Evolutionary conservation across 2,113 vertebrate species (phyloP), one percentile per base, ranked within the genome.

Genomic region (Petrocephalus microphthalmus): DNA sequence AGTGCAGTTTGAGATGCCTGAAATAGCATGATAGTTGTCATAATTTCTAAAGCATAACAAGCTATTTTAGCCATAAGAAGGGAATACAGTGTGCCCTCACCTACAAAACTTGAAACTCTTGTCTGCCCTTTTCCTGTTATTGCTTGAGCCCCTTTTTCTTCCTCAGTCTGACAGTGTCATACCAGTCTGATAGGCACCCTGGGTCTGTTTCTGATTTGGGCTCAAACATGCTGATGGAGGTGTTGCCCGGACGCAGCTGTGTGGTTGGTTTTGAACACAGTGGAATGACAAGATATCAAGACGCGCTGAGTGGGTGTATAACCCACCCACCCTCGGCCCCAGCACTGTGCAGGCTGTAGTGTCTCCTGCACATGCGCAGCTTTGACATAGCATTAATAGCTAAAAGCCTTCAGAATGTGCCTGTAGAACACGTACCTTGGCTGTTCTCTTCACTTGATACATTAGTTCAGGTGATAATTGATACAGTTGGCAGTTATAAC

Each of bases 141-240:
- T 42, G 33, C 71, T 19, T 17, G 8, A n/a, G 45, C 4, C 45
- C 33, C n/a, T 7, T 57, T 29, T 71, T 71, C 29, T 25, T 52
- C 56, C 88, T 37, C 25, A 19, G 11, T 78, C 29, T 86, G 49
- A 52, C 51, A 78, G 13, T 19, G 85, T 2, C 5, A 2, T 71
- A 5, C 45, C 7, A 37, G 52, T 42, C 51, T 78, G 37, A 60
- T 20, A 42, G 29, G 49, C 56, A 29, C 6, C 5, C 11, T 17
- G 22, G 6, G 67, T 49, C 88, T 89, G 84, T 56, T 87, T 82
- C 22, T 49, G 51, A 86, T 89, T 89, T 89, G 64, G 29, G 52
- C 33, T 11, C 20, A 19, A 49, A 33, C 37, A 71, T n/a, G 15
- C 29, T 45, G 84, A 25, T 78, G 88, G 54, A 85, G 74, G 25